Base-by-base conservation (phyloP, 2,888 invertebrate genomes). In the Brassicogethes aeneus region DNA sequence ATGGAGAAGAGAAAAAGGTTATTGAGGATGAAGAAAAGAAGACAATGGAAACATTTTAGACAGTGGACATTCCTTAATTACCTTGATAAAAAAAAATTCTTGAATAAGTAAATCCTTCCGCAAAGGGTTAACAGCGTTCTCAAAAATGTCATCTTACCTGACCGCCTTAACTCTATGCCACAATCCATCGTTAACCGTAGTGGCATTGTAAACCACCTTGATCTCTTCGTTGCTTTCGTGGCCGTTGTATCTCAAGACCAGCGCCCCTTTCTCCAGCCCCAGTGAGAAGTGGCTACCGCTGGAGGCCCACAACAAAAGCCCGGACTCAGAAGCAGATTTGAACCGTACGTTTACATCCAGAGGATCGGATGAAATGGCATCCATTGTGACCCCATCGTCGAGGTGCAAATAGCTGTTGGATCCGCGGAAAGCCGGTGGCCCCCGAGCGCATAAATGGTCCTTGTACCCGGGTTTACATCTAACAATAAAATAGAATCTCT, bases 291-390 rank as follows among this genome's bases (percentile, higher is more conserved):
- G 93, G 68, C 91, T 89, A 38, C 78, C 60, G 47, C 79, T 77
- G 45, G 83, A 76, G 52, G 85, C 84, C 91, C 91, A 93, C 45
- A 93, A 74, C 32, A 94, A 73, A 46, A 94, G 73, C 0, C 91
- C 93, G 56, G 77, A 71, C 16, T 76, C 65, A 2, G 79, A 73
- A 51, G 75, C 76, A 37, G 87, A 80, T 49, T 87, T 81, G 69
- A 94, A 85, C 53, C 88, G 74, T 65, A 95, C 80, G 74, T 90
- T 90, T 59, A 95, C 82, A 68, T 90, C 89, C 52, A 92, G 77
- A 50, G 84, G 83, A 69, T 85, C 85, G 58, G 88, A 87, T 44
- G 84, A 80, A 52, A 93, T 73, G 63, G 85, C 82, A 65, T 86
- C 85, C 72, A 90, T 80, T 42, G 92, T 87, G 52, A 87, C 84